A percentile compares a stretch with the other conserved stretches of the same genome.
Evolutionary conservation across 2,797 vertebrate genomes (phyloP).

Genomic region (Pteronotus mesoamericanus): DNA sequence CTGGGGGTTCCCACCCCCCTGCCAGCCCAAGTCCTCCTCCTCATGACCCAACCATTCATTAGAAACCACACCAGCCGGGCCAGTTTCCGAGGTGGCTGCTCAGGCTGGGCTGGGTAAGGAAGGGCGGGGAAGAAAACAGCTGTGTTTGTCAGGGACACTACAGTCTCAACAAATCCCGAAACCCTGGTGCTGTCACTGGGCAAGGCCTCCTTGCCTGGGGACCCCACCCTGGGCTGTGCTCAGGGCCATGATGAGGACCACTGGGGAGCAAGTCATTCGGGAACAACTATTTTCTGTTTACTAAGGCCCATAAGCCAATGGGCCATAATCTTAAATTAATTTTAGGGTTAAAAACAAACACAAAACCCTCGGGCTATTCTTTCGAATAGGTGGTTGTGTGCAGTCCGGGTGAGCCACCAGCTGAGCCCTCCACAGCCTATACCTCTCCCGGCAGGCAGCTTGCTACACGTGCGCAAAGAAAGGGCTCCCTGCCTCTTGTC

Average conservation of each 20-base stretch:
- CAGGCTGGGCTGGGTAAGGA: conserved; percentile 49
- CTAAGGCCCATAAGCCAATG: background rate
- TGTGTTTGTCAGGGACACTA: background rate
- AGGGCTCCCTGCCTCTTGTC: background rate
- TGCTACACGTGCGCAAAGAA: background rate
- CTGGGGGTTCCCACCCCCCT: conserved; percentile 9
- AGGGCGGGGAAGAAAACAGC: conserved; percentile 49
- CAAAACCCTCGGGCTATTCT: background rate
- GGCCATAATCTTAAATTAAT: background rate
- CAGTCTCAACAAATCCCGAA: background rate
- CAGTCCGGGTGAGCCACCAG: background rate
- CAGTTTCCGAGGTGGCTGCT: conserved; percentile 52
- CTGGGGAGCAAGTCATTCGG: background rate
- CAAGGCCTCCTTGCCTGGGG: background rate
- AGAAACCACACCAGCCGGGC: conserved; percentile 63
- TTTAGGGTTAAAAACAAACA: background rate
- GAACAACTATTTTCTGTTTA: background rate
- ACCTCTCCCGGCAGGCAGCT: background rate
- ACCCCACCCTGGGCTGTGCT: background rate
- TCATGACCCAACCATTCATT: conserved; percentile 62
- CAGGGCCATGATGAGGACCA: background rate
- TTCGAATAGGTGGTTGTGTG: background rate
- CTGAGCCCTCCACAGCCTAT: background rate
- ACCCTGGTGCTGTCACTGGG: background rate
- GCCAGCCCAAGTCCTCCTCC: conserved; percentile 42